A percentile compares a stretch with the other conserved stretches of the same genome.
Evolutionary conservation across 2,797 vertebrate genomes (phyloP).

Genomic region (Myotis daubentonii): DNA sequence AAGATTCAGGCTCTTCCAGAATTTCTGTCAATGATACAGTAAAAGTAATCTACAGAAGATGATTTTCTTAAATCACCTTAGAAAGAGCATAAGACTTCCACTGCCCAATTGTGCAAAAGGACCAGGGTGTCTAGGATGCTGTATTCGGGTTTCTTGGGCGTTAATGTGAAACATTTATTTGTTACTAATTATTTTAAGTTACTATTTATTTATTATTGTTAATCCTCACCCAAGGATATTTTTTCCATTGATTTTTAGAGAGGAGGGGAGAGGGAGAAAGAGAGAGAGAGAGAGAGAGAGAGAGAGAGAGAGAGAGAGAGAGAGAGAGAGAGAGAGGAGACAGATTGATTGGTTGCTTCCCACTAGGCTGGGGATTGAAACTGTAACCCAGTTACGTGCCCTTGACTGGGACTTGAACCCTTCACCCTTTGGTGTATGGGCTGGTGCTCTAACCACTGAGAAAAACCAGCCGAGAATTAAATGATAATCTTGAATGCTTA

Average conservation of each 20-base stretch:
- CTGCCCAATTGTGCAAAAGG: not conserved
- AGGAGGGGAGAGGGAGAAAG: no score
- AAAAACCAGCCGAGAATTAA: not conserved
- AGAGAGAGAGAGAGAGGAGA: not conserved
- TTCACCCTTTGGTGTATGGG: not conserved
- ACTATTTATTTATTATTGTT: no score
- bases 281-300: no score
- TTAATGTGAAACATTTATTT: not conserved
- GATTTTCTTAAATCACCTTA: not conserved
- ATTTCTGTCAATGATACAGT: fast-evolving
- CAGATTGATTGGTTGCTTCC: not conserved
- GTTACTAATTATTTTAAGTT: not conserved
- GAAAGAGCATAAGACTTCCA: not conserved
- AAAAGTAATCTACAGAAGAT: not conserved
- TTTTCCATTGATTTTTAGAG: no score
- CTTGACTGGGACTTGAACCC: not conserved
- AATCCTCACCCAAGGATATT: no score
- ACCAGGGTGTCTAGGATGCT: not conserved
- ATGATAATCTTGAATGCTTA: not conserved
- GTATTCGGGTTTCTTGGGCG: not conserved
- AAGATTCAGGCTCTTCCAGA: not conserved
- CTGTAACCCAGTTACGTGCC: not conserved
- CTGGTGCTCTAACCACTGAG: not conserved
- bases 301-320: not conserved
- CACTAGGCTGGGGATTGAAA: not conserved